Conservation (phyloP, 2,113 vertebrate species). For the Prietella phreatophila region DNA sequence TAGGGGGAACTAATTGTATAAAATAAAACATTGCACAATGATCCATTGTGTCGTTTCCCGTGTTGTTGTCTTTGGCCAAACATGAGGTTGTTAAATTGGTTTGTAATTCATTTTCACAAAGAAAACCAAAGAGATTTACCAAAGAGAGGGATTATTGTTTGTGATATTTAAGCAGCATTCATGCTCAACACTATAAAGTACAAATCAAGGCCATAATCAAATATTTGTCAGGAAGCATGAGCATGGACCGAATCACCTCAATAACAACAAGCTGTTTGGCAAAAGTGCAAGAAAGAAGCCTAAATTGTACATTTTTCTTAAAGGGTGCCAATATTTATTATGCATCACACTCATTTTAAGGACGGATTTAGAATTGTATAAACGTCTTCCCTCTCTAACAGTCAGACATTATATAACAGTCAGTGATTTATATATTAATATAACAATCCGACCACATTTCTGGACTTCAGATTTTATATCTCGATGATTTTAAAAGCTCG, state of each 20-base stretch:
- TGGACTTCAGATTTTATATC: conserved; percentile 9
- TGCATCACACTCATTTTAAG: neutral
- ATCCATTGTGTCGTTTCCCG: neutral
- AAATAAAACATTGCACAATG: neutral
- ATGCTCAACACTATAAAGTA: neutral
- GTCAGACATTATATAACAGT: conserved; percentile 17
- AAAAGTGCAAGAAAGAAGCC: neutral
- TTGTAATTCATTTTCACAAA: neutral
- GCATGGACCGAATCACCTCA: neutral
- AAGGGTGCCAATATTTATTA: conserved; percentile 2
- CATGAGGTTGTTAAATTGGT: neutral
- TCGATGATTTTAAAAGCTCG: conserved; percentile 40
- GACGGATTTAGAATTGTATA: neutral
- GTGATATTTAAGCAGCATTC: neutral
- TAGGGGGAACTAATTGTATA: neutral
- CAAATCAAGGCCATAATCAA: neutral
- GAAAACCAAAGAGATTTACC: neutral
- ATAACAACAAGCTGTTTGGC: neutral
- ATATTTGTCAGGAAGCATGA: neutral
- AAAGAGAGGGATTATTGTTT: neutral
- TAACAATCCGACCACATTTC: conserved; percentile 23
- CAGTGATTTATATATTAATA: conserved; percentile 37
- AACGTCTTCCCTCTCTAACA: neutral
- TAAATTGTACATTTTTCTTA: neutral
- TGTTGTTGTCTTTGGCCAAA: neutral